These are phyloP conservation scores for Enhydra lutris DNA, from an alignment of 2,113 vertebrate genomes.

Conservation along the genomic window DNA sequence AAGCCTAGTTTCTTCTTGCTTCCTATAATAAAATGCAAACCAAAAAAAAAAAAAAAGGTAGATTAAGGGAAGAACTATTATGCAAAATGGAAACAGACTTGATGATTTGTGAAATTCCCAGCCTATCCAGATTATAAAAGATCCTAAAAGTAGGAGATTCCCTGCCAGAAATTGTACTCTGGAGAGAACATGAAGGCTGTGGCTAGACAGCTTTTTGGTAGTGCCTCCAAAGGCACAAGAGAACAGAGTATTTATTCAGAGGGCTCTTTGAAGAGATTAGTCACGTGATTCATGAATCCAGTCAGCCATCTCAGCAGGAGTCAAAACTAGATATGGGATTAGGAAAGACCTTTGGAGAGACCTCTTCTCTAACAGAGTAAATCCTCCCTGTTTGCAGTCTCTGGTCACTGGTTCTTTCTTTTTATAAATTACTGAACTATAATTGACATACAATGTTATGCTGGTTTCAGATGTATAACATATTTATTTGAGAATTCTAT, in stretches of 20 bases:
- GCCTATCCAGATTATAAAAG: not conserved
- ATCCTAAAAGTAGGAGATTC: not conserved
- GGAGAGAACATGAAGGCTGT: not conserved
- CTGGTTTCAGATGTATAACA: not conserved
- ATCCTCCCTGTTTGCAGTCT: not conserved
- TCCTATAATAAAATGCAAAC: not conserved
- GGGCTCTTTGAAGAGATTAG: not conserved
- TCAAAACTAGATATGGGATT: not conserved
- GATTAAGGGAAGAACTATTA: not conserved
- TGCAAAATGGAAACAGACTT: not conserved
- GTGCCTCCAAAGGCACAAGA: not conserved
- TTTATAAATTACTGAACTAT: not conserved
- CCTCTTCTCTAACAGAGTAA: not conserved
- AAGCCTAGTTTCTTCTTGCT: not conserved
- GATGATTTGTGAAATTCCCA: not conserved
- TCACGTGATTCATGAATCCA: not conserved
- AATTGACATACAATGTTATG: not conserved
- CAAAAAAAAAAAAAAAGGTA: not conserved
- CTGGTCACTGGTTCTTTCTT: not conserved
- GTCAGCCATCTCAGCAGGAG: not conserved
- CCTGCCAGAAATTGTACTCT: not conserved
- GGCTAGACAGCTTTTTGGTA: not conserved
- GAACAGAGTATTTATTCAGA: not conserved
- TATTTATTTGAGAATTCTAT: not conserved
- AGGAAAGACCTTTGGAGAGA: not conserved